Evolutionary conservation across 1,140 invertebrate species (phyloP).

Genomic region (Trypoxylus dichotomus): DNA sequence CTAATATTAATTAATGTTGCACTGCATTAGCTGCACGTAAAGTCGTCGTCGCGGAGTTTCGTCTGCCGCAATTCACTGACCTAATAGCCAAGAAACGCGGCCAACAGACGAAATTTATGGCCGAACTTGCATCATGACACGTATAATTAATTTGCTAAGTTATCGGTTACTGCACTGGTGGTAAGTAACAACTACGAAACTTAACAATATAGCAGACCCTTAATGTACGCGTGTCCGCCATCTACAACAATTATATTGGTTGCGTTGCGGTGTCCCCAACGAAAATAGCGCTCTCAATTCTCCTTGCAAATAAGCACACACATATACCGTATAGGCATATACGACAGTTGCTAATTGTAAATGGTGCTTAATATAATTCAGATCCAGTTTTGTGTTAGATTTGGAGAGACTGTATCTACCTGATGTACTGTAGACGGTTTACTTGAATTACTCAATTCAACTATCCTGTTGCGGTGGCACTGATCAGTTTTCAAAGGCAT

Average conservation of each 20-base stretch:
- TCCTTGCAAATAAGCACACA: neutral
- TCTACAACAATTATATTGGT: neutral
- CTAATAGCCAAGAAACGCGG: constrained; percentile 21
- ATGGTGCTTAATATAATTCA: neutral
- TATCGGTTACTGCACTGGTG: neutral
- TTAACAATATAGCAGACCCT: neutral
- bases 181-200: neutral
- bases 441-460: no score
- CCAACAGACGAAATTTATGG: constrained; percentile 8
- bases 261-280: neutral
- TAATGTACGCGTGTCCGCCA: neutral
- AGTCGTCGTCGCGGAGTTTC: neutral
- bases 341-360: neutral
- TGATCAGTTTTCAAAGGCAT: no score
- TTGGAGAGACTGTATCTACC: neutral
- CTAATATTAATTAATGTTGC: neutral
- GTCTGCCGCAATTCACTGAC: constrained; percentile 16
- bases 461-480: no score
- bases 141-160: constrained; percentile 19
- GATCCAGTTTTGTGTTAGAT: neutral
- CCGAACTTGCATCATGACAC: constrained; percentile 1
- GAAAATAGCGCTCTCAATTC: neutral
- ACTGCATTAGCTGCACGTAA: constrained; percentile 15
- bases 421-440: neutral
- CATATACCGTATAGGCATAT: neutral